Evolutionary conservation across 2,797 vertebrate genomes (phyloP).

Genomic region (Propithecus perrieri): DNA sequence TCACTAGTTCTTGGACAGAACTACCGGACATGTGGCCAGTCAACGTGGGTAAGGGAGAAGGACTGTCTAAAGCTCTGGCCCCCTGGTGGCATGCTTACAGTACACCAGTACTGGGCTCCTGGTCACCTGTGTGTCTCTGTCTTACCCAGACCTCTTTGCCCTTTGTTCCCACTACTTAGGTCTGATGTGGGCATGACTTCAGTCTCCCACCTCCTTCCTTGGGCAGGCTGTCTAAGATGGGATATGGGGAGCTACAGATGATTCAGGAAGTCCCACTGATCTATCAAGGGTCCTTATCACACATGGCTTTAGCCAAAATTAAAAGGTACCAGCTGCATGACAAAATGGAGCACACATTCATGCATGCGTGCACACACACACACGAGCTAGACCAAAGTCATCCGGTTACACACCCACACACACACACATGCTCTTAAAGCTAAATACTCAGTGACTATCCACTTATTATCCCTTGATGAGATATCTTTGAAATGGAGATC

Average conservation of each 20-base stretch:
- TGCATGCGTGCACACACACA: too few relatives aligned
- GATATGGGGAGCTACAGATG: background rate
- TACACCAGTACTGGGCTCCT: background rate
- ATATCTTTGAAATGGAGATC: background rate
- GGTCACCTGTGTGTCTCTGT: background rate
- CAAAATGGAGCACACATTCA: background rate
- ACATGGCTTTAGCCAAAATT: background rate
- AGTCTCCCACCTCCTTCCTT: background rate
- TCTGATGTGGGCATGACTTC: background rate
- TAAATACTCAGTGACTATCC: background rate
- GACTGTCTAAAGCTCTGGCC: background rate
- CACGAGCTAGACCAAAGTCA: background rate
- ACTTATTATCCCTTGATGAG: background rate
- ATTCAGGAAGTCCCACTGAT: background rate
- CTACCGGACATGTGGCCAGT: background rate
- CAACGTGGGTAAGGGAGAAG: accelerated
- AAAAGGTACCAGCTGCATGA: background rate
- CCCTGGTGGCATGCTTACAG: too few relatives aligned
- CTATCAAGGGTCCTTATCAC: background rate
- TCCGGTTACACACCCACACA: background rate
- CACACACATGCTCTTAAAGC: background rate
- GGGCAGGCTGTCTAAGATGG: background rate
- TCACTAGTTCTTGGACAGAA: background rate
- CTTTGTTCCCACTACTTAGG: background rate
- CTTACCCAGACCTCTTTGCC: background rate